Conservation (phyloP, 2,888 invertebrate genomes). For the Drosophila kokeensis region DNA sequence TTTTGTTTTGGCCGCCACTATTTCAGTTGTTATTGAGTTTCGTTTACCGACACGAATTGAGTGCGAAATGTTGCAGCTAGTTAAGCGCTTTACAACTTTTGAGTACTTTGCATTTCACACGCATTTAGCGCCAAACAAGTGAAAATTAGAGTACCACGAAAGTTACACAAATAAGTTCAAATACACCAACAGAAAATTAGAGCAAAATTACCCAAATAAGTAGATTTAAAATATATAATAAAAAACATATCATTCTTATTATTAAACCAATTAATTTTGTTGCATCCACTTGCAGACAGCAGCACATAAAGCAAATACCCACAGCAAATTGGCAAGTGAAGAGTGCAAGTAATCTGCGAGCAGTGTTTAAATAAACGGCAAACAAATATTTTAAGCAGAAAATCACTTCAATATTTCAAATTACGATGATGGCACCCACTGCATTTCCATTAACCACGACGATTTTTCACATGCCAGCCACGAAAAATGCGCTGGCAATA, state of each 20-base stretch:
- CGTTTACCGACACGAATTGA: conserved; percentile 49
- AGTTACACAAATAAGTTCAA: background rate
- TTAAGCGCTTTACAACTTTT: conserved; percentile 6
- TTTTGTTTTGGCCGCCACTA: conserved; percentile 7
- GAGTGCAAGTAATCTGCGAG: conserved; percentile 20
- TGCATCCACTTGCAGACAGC: background rate
- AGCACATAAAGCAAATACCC: conserved; percentile 15
- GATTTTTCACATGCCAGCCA: conserved; percentile 40
- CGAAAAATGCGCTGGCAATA: conserved; percentile 9
- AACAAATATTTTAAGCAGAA: conserved; percentile 53
- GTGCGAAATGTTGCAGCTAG: conserved; percentile 53
- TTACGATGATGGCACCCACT: conserved; percentile 21
- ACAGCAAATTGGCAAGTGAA: conserved; percentile 27
- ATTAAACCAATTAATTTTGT: background rate
- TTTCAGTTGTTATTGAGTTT: conserved; percentile 26
- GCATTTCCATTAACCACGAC: conserved; percentile 9
- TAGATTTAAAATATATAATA: background rate
- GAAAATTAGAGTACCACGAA: conserved; percentile 5
- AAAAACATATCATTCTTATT: background rate
- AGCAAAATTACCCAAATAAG: background rate
- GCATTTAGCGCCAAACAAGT: conserved; percentile 15
- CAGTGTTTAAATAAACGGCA: conserved; percentile 48
- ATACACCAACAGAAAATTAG: background rate
- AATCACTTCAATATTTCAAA: conserved; percentile 72
- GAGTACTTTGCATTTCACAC: conserved; percentile 7